Evolutionary conservation across 35 echinoderm and acorn worm genomes (phyloP).

Genomic region (Lytechinus variegatus): DNA sequence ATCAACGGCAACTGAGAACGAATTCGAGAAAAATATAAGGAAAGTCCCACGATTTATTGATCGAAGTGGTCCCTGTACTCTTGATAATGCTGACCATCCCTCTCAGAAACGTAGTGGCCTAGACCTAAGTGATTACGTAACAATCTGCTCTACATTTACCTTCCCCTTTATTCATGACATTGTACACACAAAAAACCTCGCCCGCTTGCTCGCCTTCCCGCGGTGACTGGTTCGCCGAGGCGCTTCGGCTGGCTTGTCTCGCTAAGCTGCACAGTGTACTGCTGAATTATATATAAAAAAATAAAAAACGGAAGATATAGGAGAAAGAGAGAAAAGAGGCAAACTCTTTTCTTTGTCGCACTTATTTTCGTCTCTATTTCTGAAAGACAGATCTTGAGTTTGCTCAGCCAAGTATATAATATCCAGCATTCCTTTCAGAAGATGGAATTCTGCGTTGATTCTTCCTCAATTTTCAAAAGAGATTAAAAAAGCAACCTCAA

Average conservation of each 20-base stretch:
- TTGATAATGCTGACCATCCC: constrained; percentile 36
- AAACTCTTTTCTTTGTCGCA: not conserved
- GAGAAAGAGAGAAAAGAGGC: not conserved
- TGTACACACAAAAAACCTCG: constrained; percentile 32
- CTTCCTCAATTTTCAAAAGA: not conserved
- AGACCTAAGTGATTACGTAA: constrained; percentile 47
- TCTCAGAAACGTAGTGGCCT: not conserved
- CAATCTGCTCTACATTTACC: not conserved
- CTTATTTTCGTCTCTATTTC: not conserved
- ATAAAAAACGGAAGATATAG: not conserved
- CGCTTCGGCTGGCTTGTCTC: not conserved
- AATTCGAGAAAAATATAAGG: not conserved
- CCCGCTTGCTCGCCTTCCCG: not conserved
- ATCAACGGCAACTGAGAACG: not conserved
- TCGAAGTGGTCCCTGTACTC: not conserved
- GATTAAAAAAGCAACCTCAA: not conserved
- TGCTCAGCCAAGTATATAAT: not conserved
- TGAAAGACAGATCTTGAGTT: constrained; percentile 1
- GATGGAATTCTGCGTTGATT: not conserved
- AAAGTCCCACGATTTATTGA: not conserved
- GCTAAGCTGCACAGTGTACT: not conserved
- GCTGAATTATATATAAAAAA: not conserved
- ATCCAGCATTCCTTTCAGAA: not conserved
- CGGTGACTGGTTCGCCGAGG: not conserved
- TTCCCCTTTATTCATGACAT: constrained; percentile 53